Base-by-base conservation (phyloP, 37 sponge, comb jelly and placozoan genomes). In the Agelas oroides region DNA sequence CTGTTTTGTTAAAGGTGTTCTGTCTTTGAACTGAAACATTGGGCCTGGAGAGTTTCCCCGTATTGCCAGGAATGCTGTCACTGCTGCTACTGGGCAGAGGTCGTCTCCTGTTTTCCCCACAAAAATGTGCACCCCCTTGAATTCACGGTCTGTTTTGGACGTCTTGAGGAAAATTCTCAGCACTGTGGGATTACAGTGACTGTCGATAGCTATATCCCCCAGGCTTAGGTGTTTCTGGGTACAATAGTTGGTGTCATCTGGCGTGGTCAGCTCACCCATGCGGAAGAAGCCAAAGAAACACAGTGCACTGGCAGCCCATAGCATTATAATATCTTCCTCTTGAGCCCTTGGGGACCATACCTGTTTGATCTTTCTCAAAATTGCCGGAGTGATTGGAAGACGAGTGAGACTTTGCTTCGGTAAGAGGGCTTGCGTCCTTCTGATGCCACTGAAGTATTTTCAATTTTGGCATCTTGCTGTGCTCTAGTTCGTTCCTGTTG, bases 351-450 rank as follows among this genome's bases (percentile, higher is more conserved):
- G 46, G 3, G 46, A 46, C 73, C 61, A 53, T 8, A 32, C 0
- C 1, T 53, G 55, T 60, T 59, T 19, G 24, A 83, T 36, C 53
- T 54, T 0, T 20, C 61, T 0, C 0, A 83, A 61, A 8, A 83
- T 71, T 24, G 39, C 8, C 0, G 84, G 84, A 21, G 84, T 83
- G 61, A 83, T 83, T 11, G 73, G 84, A 39, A 83, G 84, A 8
- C 73, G 73, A 24, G 55, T 23, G 1, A 20, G 12, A 2, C 35
- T 28, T 46, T 57, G 68, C 19, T 46, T 66, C 0, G 24, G 46
- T 12, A 8, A 3, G 3, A 8, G 6, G 3, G 46, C 46, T 8
- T 46, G 6, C 46, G 8, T 8, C 46, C 46, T 46, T 8, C 8
- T 46, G 8, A 46, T 46, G 46, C 46, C 46, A 8, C 8, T 46